Evolutionary conservation across 2,797 vertebrate species (phyloP).

Genomic region (Anguilla anguilla): DNA sequence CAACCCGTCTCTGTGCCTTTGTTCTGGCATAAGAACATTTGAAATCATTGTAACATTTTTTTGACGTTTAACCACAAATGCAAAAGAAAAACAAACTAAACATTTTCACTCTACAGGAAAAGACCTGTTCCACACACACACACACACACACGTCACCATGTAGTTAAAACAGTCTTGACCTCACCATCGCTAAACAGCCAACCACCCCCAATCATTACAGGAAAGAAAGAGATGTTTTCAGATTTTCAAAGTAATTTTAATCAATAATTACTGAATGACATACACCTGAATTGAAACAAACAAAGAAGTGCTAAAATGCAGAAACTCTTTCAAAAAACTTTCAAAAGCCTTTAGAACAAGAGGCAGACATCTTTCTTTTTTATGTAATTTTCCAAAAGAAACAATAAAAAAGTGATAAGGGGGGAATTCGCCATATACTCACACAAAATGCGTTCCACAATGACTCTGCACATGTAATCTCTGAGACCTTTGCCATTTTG

Average conservation of each 20-base stretch:
- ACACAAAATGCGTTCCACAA: neutral
- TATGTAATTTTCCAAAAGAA: constrained; percentile 35
- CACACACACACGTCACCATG: neutral
- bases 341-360: neutral
- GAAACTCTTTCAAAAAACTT: neutral
- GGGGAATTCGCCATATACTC: constrained; percentile 6
- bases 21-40: neutral
- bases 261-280: neutral
- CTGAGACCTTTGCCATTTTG: constrained; percentile 39
- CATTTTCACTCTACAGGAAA: neutral
- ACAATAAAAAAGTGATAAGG: constrained; percentile 26
- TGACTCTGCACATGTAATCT: constrained; percentile 21
- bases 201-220: neutral
- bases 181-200: neutral
- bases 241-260: neutral
- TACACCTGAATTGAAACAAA: neutral
- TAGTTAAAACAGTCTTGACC: neutral
- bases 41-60: neutral
- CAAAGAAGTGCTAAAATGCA: neutral
- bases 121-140: too few species aligned
- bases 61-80: neutral
- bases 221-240: neutral
- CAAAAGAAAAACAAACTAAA: neutral
- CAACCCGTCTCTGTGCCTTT: neutral
- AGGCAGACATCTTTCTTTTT: neutral